Evolutionary conservation across 1,140 invertebrate species (phyloP).

Genomic region (Drusus annulatus): DNA sequence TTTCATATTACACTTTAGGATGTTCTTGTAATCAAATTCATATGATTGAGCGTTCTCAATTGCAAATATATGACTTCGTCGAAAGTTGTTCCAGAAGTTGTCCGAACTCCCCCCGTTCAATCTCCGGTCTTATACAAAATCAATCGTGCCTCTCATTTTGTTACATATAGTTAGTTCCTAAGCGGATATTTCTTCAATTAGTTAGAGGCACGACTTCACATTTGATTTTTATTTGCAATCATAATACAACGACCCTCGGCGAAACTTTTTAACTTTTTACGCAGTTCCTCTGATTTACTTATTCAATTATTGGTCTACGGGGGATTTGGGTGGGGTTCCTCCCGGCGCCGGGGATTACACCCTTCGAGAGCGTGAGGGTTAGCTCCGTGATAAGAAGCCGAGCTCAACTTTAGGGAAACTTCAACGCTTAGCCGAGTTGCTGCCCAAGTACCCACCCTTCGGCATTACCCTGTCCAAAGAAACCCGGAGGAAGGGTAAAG

Average conservation of each 20-base stretch:
- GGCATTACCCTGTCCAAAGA: neutral
- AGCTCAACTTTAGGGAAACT: too few relatives aligned
- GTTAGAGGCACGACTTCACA: neutral
- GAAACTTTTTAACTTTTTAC: neutral
- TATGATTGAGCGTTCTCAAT: too few relatives aligned
- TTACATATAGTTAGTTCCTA: too few relatives aligned
- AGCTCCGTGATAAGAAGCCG: neutral
- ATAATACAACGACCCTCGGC: too few relatives aligned
- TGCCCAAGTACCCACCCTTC: slow-evolving; percentile 1
- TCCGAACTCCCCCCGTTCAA: neutral
- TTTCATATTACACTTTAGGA: too few relatives aligned
- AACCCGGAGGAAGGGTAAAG: neutral
- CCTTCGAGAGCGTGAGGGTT: neutral
- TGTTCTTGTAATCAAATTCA: too few relatives aligned
- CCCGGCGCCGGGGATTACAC: neutral
- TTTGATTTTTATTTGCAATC: neutral
- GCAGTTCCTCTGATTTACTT: neutral
- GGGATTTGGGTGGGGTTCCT: too few relatives aligned
- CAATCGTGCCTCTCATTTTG: neutral
- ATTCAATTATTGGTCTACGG: too few relatives aligned
- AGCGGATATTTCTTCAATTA: too few relatives aligned
- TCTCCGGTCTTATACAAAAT: neutral
- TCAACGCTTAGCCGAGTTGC: too few relatives aligned
- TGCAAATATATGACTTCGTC: too few relatives aligned
- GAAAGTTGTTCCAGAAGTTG: too few relatives aligned